Evolutionary conservation across 2,888 invertebrate genomes (phyloP).

Genomic region (Norana najaformis): DNA sequence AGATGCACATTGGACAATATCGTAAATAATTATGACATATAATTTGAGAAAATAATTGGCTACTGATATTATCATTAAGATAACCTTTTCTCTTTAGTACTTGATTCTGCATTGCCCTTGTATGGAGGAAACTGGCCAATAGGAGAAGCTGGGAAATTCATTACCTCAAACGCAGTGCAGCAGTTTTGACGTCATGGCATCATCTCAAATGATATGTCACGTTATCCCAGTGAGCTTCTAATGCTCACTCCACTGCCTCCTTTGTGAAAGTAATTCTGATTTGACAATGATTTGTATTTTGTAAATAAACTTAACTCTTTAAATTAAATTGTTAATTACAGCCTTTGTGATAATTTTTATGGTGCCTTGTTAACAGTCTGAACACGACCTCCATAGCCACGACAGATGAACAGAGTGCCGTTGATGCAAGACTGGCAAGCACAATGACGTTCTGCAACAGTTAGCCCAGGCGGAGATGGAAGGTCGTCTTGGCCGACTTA

Average conservation of each 20-base stretch:
- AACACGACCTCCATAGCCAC: background rate
- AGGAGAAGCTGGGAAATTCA: background rate
- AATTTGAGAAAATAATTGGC: background rate
- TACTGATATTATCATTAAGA: background rate
- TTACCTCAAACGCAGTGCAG: background rate
- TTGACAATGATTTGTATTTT: background rate
- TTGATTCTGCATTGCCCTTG: background rate
- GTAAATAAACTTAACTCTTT: background rate
- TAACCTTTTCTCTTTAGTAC: background rate
- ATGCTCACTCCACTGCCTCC: conserved; percentile 4
- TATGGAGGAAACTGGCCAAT: background rate
- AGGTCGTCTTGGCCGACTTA: too few species aligned
- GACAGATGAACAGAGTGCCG: background rate
- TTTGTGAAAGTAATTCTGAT: background rate
- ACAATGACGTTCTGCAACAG: background rate
- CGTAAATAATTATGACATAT: background rate
- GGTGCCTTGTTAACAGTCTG: background rate
- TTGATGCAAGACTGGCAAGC: background rate
- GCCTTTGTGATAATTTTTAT: background rate
- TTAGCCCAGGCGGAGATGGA: too few species aligned
- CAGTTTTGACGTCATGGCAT: background rate
- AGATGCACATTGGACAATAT: background rate
- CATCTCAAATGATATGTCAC: background rate
- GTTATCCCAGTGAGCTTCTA: background rate
- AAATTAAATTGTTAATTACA: background rate